Percentiles rank a stretch among this genome's conserved stretches.
Conservation (phyloP, 2,113 vertebrate genomes). For the Chloropsis hardwickii region DNA sequence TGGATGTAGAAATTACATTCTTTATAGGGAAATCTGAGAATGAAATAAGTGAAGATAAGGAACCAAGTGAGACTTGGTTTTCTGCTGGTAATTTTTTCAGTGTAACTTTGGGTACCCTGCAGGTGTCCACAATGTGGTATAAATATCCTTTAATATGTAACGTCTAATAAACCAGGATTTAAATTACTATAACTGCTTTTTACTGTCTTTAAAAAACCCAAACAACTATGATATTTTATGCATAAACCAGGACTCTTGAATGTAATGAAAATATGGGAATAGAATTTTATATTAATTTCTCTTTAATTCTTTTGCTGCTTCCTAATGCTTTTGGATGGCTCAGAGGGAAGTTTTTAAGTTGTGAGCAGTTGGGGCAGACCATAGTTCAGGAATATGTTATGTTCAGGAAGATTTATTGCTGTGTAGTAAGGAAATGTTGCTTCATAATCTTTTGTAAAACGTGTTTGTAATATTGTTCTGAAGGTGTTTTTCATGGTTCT, state of each 20-base stretch:
- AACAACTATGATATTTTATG: background rate
- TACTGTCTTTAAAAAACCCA: background rate
- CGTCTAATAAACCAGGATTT: background rate
- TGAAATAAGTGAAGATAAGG: background rate
- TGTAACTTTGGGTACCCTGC: background rate
- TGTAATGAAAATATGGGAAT: background rate
- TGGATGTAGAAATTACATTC: background rate
- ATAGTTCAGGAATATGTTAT: background rate
- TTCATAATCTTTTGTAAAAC: background rate
- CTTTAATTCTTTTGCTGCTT: background rate
- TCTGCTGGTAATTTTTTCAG: background rate
- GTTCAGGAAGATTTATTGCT: background rate
- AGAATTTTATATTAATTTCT: background rate
- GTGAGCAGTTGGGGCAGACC: background rate
- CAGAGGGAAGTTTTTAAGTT: background rate
- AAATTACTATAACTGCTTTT: background rate
- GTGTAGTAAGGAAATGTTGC: background rate
- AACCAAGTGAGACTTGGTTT: background rate
- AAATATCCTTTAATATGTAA: background rate
- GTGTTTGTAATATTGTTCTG: background rate
- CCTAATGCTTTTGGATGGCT: background rate
- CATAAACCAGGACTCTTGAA: background rate
- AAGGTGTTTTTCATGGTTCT: background rate
- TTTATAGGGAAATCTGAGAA: background rate
- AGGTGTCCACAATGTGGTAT: background rate